Percentiles rank a stretch among this genome's conserved stretches.
Conservation (phyloP, 2,888 invertebrate species). For the Dichetophora obliterata region DNA sequence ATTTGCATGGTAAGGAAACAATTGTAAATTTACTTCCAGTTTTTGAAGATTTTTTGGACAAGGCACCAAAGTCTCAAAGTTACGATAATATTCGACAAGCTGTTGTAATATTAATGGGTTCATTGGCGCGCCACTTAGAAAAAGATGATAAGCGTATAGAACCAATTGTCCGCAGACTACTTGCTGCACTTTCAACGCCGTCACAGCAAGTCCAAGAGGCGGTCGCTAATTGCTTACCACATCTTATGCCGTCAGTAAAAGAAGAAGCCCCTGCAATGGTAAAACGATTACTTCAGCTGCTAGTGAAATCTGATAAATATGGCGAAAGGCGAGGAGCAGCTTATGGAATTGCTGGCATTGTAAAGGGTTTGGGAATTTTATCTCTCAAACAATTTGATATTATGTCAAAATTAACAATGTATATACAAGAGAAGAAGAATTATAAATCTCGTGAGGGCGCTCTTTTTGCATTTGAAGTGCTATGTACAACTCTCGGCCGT, state of each 20-base stretch:
- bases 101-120: constrained; percentile 97
- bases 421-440: constrained; percentile 97
- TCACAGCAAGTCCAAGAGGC: constrained; percentile 99
- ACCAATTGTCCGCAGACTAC: constrained; percentile 92
- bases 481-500: constrained; percentile 89
- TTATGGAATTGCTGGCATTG: constrained; percentile 95
- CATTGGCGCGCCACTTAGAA: constrained; percentile 94
- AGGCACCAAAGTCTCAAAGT: constrained; percentile 89
- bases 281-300: constrained; percentile 85
- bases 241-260: constrained; percentile 91
- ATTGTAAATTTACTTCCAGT: constrained; percentile 85
- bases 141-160: constrained; percentile 90
- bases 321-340: constrained; percentile 91
- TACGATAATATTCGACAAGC: constrained; percentile 95
- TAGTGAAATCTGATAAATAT: constrained; percentile 92
- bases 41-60: constrained; percentile 93
- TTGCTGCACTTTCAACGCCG: constrained; percentile 94
- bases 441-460: constrained; percentile 95
- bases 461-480: constrained; percentile 96
- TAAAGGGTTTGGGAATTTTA: constrained; percentile 96
- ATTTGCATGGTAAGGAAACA: constrained; percentile 90
- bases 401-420: constrained; percentile 92
- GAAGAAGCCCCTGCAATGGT: constrained; percentile 91
- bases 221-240: constrained; percentile 95
- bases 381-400: constrained; percentile 95